Evolutionary conservation across 2,888 invertebrate species (phyloP).

Genomic region (Pandemis cinnamomeana): DNA sequence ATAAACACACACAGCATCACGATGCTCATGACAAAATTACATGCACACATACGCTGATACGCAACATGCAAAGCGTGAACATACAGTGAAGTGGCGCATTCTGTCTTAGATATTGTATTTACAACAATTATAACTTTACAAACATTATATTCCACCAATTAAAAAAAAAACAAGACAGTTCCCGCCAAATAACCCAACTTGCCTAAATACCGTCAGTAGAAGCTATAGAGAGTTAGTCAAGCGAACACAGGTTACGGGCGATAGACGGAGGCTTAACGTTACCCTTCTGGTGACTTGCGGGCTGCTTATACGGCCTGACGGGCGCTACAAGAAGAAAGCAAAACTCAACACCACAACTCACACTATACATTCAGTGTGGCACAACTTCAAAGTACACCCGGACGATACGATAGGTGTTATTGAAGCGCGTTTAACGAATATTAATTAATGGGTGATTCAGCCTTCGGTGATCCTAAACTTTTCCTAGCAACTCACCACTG

Average conservation of each 20-base stretch:
- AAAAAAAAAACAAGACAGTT: conserved; percentile 60
- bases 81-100: conserved; percentile 59
- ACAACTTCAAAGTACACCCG: conserved; percentile 40
- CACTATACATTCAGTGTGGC: conserved; percentile 57
- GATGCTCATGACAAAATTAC: conserved; percentile 34
- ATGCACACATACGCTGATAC: conserved; percentile 49
- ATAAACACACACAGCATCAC: conserved; percentile 33
- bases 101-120: conserved; percentile 60
- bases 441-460: conserved; percentile 28
- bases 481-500: conserved; percentile 22
- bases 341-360: conserved; percentile 76
- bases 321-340: conserved; percentile 80
- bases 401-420: conserved; percentile 42
- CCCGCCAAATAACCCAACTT: conserved; percentile 66
- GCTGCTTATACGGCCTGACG: conserved; percentile 75
- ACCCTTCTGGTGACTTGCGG: conserved; percentile 80
- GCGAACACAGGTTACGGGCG: conserved; percentile 67
- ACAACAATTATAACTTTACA: conserved; percentile 48
- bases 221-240: conserved; percentile 72
- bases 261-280: conserved; percentile 70
- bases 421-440: conserved; percentile 41
- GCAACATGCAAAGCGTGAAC: conserved; percentile 43
- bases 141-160: conserved; percentile 43
- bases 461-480: conserved; percentile 19
- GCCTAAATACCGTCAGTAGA: conserved; percentile 76